A percentile compares a stretch with the other conserved stretches of the same genome.
phyloP scores from a whole-genome alignment of 2,888 invertebrate species.

The Hartigia nigra region DNA sequence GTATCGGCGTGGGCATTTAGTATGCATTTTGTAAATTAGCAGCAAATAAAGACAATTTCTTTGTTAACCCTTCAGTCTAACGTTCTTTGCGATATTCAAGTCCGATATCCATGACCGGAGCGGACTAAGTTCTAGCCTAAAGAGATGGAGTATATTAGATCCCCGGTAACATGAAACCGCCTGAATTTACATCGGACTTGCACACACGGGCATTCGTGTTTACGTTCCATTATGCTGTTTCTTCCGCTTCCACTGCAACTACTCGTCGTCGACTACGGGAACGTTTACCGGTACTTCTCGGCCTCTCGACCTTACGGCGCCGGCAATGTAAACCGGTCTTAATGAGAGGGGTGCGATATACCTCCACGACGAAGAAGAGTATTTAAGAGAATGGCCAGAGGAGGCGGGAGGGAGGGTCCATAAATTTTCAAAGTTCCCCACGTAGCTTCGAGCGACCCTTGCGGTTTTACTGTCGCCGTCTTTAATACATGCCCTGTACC shows the following conservation, averaged over 20 bases:
- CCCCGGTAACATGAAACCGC: not conserved
- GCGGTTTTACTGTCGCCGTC: not conserved
- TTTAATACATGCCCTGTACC: not conserved
- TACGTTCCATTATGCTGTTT: constrained; percentile 34
- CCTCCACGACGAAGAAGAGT: not conserved
- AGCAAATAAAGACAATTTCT: not conserved
- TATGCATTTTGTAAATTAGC: not conserved
- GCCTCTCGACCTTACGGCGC: constrained; percentile 1
- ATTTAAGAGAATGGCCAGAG: not conserved
- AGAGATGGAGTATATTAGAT: not conserved
- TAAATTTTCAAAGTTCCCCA: not conserved
- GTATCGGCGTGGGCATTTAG: not conserved
- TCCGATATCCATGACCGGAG: not conserved
- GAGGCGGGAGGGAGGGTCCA: not conserved
- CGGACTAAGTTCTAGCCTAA: not conserved
- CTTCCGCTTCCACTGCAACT: constrained; percentile 26
- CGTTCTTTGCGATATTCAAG: not conserved
- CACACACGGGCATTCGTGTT: constrained; percentile 28
- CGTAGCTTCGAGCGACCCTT: not conserved
- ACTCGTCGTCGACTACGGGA: constrained; percentile 18
- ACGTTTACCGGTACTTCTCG: constrained; percentile 21
- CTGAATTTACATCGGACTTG: not conserved
- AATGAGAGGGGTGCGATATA: constrained; percentile 18
- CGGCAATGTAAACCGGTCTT: constrained; percentile 26
- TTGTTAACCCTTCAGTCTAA: not conserved